phyloP scores from a whole-genome alignment of 1,140 invertebrate species.

The Metaphire vulgaris region DNA sequence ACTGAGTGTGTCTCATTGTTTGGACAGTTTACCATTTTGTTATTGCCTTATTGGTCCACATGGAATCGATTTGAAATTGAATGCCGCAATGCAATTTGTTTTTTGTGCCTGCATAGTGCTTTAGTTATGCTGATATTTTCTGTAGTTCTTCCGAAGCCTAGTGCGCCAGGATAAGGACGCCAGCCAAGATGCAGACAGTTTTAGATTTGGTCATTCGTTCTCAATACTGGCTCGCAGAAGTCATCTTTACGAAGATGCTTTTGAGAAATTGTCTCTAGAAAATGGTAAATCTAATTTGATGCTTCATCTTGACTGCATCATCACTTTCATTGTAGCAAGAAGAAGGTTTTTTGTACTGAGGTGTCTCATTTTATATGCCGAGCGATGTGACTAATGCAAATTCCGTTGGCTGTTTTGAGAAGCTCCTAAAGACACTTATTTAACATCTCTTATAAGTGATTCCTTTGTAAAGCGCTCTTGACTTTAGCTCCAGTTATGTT shows the following conservation, averaged over 20 bases:
- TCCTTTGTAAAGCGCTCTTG: too few species aligned
- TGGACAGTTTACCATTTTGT: background rate
- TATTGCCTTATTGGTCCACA: background rate
- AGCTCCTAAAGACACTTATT: too few species aligned
- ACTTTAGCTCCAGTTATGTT: too few species aligned
- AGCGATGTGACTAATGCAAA: background rate
- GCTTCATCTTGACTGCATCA: background rate
- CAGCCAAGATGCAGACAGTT: conserved; percentile 68
- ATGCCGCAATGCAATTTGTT: too few species aligned
- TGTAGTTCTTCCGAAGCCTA: conserved; percentile 72
- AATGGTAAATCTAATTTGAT: conserved; percentile 59
- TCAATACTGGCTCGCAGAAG: conserved; percentile 75
- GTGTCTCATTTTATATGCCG: background rate
- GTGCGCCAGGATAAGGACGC: conserved; percentile 65
- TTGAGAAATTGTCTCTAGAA: conserved; percentile 80
- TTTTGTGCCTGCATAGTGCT: too few species aligned
- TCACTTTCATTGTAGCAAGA: background rate
- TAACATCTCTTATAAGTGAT: too few species aligned
- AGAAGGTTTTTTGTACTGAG: background rate
- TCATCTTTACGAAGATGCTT: conserved; percentile 95
- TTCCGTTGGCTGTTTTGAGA: too few species aligned
- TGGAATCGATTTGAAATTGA: too few species aligned
- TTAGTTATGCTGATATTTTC: conserved; percentile 7
- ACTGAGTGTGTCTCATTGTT: background rate
- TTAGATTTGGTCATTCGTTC: conserved; percentile 65